Conservation (phyloP, 2,888 invertebrate species). For the Nemoura dubitans region DNA sequence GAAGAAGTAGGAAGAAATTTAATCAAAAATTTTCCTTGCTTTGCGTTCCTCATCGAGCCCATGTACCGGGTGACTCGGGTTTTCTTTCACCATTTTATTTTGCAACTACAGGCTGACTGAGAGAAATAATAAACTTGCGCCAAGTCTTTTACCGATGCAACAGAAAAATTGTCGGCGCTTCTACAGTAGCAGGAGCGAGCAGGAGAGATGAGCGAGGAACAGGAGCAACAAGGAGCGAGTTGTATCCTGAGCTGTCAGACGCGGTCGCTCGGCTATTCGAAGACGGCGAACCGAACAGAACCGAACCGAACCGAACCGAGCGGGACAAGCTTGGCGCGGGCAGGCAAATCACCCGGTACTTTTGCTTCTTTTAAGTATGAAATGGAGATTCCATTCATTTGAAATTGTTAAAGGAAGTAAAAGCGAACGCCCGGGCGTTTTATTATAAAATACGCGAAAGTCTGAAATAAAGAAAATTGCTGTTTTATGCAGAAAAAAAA, state of each 20-base stretch:
- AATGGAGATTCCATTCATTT: constrained; percentile 49
- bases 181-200: not conserved
- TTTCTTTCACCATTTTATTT: constrained; percentile 23
- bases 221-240: too few relatives aligned
- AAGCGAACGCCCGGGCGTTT: constrained; percentile 43
- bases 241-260: too few relatives aligned
- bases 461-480: constrained; percentile 50
- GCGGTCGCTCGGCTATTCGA: too few relatives aligned
- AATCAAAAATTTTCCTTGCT: constrained; percentile 49
- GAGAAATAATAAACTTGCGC: not conserved
- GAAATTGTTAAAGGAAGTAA: constrained; percentile 48
- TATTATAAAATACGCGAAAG: constrained; percentile 48
- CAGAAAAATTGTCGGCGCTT: not conserved
- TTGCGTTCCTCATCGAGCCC: constrained; percentile 31
- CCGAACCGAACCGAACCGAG: too few relatives aligned
- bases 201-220: too few relatives aligned
- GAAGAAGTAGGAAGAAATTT: constrained; percentile 50
- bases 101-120: not conserved
- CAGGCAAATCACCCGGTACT: constrained; percentile 33
- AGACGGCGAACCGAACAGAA: too few relatives aligned
- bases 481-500: constrained; percentile 47
- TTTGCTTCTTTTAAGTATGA: constrained; percentile 36
- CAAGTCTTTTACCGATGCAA: not conserved
- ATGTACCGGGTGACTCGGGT: constrained; percentile 12
- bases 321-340: too few relatives aligned